phyloP scores from a whole-genome alignment of 2,797 vertebrate genomes.

The Myotis pilosus region DNA sequence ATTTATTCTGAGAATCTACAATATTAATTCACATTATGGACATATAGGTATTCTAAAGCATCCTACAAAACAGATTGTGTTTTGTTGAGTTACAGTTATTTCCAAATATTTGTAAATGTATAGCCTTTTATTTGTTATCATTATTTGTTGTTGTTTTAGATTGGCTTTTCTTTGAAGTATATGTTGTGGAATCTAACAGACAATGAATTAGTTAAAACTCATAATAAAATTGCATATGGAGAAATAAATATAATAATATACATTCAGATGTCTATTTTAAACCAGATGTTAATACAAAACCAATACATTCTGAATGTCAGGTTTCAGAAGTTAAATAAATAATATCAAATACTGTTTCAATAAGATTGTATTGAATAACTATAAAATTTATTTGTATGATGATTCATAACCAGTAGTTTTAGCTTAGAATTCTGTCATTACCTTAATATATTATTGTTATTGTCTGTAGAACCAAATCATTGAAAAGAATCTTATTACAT shows the following conservation, averaged over 20 bases:
- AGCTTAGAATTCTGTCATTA: background rate
- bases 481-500: background rate
- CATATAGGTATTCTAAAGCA: background rate
- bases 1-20: background rate
- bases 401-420: background rate
- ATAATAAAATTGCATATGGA: background rate
- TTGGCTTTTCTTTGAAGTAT: background rate
- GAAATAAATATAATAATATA: background rate
- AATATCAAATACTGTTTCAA: conserved; percentile 18
- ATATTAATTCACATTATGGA: background rate
- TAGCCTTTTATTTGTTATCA: background rate
- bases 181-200: background rate
- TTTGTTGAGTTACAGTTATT: background rate
- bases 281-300: background rate
- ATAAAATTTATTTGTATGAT: background rate
- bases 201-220: background rate
- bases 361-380: background rate
- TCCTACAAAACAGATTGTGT: background rate
- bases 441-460: background rate
- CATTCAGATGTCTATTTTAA: background rate
- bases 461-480: background rate
- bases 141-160: background rate
- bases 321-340: conserved; percentile 21
- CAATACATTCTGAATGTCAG: background rate
- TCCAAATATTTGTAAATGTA: background rate